Conservation (phyloP, 2,797 vertebrate species). For the Chlorospingus semifuscus region DNA sequence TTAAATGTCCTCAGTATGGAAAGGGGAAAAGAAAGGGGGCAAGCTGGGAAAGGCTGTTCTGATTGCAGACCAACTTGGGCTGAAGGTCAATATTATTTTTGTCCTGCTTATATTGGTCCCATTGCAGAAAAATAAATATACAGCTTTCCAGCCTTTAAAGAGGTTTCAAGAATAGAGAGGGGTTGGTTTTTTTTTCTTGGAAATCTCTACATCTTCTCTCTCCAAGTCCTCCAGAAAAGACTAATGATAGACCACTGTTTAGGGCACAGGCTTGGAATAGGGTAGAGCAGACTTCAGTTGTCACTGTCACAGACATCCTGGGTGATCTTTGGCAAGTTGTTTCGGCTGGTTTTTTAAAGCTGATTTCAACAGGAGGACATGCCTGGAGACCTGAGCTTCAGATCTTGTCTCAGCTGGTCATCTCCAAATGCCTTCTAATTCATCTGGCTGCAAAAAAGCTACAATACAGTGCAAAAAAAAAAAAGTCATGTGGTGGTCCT, state of each 20-base stretch:
- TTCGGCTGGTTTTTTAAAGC: background rate
- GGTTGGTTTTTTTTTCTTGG: background rate
- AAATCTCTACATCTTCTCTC: background rate
- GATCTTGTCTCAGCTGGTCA: background rate
- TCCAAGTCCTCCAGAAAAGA: background rate
- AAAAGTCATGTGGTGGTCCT: background rate
- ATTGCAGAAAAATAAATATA: background rate
- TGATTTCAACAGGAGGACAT: background rate
- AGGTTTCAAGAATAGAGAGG: background rate
- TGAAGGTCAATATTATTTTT: background rate
- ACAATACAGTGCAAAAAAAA: background rate
- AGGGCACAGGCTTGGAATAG: background rate
- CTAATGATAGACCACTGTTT: background rate
- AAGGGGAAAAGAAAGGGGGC: background rate
- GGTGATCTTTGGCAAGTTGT: background rate
- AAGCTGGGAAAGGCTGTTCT: background rate
- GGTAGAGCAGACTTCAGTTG: background rate
- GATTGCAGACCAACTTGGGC: background rate
- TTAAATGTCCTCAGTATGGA: background rate
- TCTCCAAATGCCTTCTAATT: background rate
- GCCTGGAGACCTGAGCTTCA: background rate
- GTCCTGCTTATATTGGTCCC: background rate
- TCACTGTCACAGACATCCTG: background rate
- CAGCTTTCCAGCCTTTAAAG: background rate
- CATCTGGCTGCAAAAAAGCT: background rate